These are phyloP conservation scores for Hippocampus comes DNA, from an alignment of 2,113 vertebrate species.

Conservation along the genomic window DNA sequence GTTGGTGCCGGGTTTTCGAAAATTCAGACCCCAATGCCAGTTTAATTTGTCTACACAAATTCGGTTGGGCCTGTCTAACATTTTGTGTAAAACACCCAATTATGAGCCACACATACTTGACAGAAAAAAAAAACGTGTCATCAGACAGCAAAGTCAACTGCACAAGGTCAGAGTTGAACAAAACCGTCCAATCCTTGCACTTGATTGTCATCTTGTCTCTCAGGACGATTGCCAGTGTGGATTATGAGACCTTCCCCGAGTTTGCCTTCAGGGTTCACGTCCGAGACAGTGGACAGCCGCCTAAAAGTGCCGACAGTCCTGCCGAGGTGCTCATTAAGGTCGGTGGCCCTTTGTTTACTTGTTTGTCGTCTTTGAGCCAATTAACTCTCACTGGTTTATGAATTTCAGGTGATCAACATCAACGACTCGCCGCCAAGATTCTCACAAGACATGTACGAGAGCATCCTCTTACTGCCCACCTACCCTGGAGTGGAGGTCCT, in stretches of 20 bases:
- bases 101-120: neutral
- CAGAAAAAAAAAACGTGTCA: no score
- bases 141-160: no score
- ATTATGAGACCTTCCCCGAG: constrained; percentile 85
- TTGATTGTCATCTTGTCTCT: constrained; percentile 1
- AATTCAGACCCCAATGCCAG: neutral
- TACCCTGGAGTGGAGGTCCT: constrained; percentile 88
- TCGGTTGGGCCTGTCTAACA: no score
- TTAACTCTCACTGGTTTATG: constrained; percentile 1
- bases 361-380: constrained; percentile 1
- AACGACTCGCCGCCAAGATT: constrained; percentile 94
- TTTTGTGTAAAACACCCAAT: no score
- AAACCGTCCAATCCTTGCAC: no score
- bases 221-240: constrained; percentile 84
- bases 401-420: constrained; percentile 80
- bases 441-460: constrained; percentile 85
- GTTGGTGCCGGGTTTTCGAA: constrained; percentile 23
- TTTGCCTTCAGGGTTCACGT: constrained; percentile 91
- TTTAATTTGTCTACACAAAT: neutral
- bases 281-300: constrained; percentile 87
- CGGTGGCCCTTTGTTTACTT: constrained; percentile 1
- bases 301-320: constrained; percentile 81
- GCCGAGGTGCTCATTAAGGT: constrained; percentile 86
- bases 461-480: constrained; percentile 86
- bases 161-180: no score